phyloP scores from a whole-genome alignment of 2,113 vertebrate genomes.

The Orthochromis malagaraziensis region DNA sequence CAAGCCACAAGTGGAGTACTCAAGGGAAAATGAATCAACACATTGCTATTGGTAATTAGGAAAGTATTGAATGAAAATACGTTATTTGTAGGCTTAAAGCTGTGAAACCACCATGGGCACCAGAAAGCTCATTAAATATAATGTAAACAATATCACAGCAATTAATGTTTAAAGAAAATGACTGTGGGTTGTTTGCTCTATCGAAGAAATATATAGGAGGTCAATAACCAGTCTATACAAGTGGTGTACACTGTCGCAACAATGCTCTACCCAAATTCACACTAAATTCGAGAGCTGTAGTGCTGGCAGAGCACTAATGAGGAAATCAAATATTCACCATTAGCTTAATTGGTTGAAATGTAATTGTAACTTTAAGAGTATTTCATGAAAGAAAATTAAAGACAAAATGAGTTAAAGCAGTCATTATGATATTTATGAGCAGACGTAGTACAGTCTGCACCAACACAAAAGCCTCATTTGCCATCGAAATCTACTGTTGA shows the following conservation, averaged over 20 bases:
- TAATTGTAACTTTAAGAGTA: not conserved
- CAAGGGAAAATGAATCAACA: not conserved
- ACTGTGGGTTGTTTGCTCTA: not conserved
- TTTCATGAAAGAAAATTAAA: not conserved
- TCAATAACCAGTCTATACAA: not conserved
- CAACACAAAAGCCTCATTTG: not conserved
- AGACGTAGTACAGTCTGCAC: not conserved
- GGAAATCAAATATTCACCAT: not conserved
- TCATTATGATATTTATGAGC: not conserved
- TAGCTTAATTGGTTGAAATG: not conserved
- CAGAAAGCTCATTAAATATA: not conserved
- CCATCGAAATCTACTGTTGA: not conserved
- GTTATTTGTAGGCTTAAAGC: not conserved
- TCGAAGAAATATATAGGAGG: not conserved
- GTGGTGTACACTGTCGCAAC: not conserved
- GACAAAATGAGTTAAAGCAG: not conserved
- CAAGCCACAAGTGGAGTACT: not conserved
- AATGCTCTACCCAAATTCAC: not conserved
- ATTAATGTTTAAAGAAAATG: not conserved
- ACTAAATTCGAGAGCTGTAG: not conserved
- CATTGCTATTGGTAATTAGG: not conserved
- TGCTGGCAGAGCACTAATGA: not conserved
- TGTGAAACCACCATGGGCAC: not conserved
- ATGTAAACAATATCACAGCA: conserved; percentile 2
- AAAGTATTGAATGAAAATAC: not conserved